Evolutionary conservation across 2,113 vertebrate species (phyloP).

Genomic region (Prochilodus magdalenae): DNA sequence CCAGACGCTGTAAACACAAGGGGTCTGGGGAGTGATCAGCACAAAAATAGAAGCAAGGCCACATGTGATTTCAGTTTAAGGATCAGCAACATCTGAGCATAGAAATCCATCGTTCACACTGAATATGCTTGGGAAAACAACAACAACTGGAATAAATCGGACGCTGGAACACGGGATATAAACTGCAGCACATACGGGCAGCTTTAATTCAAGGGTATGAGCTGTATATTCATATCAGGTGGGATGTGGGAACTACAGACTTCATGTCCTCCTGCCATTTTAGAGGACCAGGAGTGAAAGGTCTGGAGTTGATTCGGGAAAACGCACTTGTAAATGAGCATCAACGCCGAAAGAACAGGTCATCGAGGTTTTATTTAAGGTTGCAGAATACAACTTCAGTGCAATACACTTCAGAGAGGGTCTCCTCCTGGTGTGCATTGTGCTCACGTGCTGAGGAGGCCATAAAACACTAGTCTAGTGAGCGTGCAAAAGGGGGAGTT

Average conservation of each 20-base stretch:
- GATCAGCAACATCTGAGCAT: not conserved
- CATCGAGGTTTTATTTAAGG: too few species aligned
- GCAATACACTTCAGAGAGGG: too few species aligned
- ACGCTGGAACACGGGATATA: not conserved
- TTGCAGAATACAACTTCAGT: too few species aligned
- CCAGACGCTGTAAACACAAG: slow-evolving; percentile 42
- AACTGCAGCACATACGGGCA: not conserved
- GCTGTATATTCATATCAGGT: not conserved
- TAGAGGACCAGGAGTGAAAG: too few species aligned
- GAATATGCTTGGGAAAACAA: not conserved
- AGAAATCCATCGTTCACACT: not conserved
- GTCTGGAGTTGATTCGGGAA: too few species aligned
- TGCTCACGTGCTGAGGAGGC: too few species aligned
- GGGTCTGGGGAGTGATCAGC: slow-evolving; percentile 8
- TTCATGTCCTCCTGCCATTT: not conserved
- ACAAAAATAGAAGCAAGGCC: slow-evolving; percentile 34
- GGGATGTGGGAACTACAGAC: not conserved
- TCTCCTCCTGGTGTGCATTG: too few species aligned
- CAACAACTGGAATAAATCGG: not conserved
- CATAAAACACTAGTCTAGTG: too few species aligned
- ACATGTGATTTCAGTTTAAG: slow-evolving; percentile 15
- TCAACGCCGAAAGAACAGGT: too few species aligned
- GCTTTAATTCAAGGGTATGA: not conserved
- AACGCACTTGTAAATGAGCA: too few species aligned
- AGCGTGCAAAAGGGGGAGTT: too few species aligned